Percentiles rank a stretch among this genome's conserved stretches.
phyloP scores from a whole-genome alignment of 2,888 invertebrate species.

The Chrysodeixis includens region DNA sequence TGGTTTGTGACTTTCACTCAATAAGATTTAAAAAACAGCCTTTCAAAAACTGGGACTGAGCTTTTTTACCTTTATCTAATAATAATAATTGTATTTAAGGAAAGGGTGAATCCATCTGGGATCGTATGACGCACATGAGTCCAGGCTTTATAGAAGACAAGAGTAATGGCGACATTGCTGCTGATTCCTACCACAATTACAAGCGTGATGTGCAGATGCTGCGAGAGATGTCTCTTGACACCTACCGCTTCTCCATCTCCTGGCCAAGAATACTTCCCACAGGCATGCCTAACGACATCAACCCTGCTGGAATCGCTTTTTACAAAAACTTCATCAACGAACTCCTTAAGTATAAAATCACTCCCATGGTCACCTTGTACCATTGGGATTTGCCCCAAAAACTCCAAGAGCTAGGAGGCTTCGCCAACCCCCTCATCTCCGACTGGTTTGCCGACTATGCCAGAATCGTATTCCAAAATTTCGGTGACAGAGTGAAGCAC shows the following conservation, averaged over 20 bases:
- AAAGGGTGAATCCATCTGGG: constrained; percentile 73
- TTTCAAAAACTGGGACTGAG: no score
- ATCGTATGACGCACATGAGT: constrained; percentile 64
- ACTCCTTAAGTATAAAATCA: constrained; percentile 89
- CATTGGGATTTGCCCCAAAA: constrained; percentile 88
- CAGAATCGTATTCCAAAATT: constrained; percentile 74
- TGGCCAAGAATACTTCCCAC: constrained; percentile 91
- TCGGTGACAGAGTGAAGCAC: constrained; percentile 84
- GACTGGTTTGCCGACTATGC: constrained; percentile 86
- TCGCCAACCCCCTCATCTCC: constrained; percentile 75
- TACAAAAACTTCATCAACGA: constrained; percentile 91
- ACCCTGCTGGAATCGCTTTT: constrained; percentile 89
- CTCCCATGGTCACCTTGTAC: constrained; percentile 88
- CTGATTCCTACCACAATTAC: constrained; percentile 90
- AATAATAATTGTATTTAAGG: no score
- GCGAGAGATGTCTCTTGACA: constrained; percentile 78
- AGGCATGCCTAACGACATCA: constrained; percentile 85
- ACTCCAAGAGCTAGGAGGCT: constrained; percentile 88
- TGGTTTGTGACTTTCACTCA: no score
- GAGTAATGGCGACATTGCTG: constrained; percentile 88
- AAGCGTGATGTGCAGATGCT: constrained; percentile 86
- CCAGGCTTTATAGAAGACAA: constrained; percentile 61
- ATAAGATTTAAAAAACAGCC: no score
- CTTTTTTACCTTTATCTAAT: no score
- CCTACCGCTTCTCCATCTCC: constrained; percentile 88